Percentiles rank a stretch among this genome's conserved stretches.
These are phyloP conservation scores for Rhimphoctona megacephalus DNA, from an alignment of 2,888 invertebrate genomes.

Conservation along the genomic window DNA sequence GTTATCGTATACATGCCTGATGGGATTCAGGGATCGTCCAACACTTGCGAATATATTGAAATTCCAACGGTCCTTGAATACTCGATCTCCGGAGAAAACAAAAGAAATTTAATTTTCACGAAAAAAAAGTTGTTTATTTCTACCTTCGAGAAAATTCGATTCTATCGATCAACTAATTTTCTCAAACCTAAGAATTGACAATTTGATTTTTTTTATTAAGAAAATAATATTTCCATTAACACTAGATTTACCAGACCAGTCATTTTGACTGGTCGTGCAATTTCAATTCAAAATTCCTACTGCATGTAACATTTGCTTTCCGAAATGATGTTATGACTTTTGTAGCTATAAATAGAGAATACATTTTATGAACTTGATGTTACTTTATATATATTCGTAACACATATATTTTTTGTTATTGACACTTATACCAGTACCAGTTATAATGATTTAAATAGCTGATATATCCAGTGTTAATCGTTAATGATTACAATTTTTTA, in stretches of 20 bases:
- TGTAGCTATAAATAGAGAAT: too few relatives aligned
- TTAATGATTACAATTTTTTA: background rate
- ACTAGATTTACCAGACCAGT: too few relatives aligned
- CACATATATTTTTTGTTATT: too few relatives aligned
- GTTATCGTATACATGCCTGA: slow-evolving; percentile 22
- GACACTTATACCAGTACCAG: too few relatives aligned
- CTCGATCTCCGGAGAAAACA: slow-evolving; percentile 15
- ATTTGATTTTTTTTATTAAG: background rate
- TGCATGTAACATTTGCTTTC: too few relatives aligned
- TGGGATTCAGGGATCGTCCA: background rate
- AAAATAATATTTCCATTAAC: background rate
- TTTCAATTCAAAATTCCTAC: too few relatives aligned
- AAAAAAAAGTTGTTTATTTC: slow-evolving; percentile 5
- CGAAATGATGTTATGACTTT: too few relatives aligned
- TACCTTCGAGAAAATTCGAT: background rate
- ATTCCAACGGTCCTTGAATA: slow-evolving; percentile 16
- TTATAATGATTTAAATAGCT: too few relatives aligned
- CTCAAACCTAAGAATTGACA: background rate
- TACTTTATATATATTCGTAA: too few relatives aligned
- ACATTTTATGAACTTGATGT: too few relatives aligned
- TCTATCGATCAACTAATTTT: background rate
- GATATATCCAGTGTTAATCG: too few relatives aligned
- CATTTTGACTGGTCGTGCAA: too few relatives aligned
- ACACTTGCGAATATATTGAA: slow-evolving; percentile 20
- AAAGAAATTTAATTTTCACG: slow-evolving; percentile 29